A percentile compares a stretch with the other conserved stretches of the same genome.
phyloP scores from a whole-genome alignment of 2,797 vertebrate species.

The Sorex maritimensis region DNA sequence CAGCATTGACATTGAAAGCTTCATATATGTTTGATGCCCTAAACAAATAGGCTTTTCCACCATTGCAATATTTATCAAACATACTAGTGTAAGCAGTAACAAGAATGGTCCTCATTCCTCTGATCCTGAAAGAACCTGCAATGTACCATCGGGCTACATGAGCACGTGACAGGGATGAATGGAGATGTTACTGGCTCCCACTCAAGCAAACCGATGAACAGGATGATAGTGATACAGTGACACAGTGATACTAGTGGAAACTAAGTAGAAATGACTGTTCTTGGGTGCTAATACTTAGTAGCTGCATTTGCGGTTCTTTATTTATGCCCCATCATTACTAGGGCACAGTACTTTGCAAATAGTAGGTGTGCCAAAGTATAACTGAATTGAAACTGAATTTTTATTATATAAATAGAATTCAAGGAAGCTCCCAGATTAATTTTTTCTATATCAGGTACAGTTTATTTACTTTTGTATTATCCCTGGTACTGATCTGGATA shows the following conservation, averaged over 20 bases:
- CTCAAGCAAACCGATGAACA: too few relatives aligned
- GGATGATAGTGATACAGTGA: too few relatives aligned
- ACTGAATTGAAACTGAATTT: conserved; percentile 19
- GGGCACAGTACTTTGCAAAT: not conserved
- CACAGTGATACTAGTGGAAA: too few relatives aligned
- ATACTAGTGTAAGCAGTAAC: not conserved
- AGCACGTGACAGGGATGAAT: too few relatives aligned
- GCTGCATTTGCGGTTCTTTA: not conserved
- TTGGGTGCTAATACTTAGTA: not conserved
- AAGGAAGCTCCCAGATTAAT: conserved; percentile 19
- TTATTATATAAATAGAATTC: conserved; percentile 41
- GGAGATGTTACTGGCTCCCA: too few relatives aligned
- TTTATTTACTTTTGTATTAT: conserved; percentile 14
- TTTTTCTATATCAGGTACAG: not conserved
- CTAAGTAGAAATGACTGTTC: not conserved
- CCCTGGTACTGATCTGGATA: not conserved
- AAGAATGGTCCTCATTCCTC: not conserved
- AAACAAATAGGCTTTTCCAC: conserved; percentile 17
- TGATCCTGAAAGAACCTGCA: too few relatives aligned
- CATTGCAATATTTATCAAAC: not conserved
- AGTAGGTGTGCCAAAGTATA: not conserved
- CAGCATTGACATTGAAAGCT: conserved; percentile 17
- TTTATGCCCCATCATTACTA: not conserved
- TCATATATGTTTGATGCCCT: not conserved
- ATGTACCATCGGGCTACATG: too few relatives aligned